Evolutionary conservation across 2,888 invertebrate genomes (phyloP), one percentile per base, ranked within the genome.

Genomic region (Amphimallon solstitiale): DNA sequence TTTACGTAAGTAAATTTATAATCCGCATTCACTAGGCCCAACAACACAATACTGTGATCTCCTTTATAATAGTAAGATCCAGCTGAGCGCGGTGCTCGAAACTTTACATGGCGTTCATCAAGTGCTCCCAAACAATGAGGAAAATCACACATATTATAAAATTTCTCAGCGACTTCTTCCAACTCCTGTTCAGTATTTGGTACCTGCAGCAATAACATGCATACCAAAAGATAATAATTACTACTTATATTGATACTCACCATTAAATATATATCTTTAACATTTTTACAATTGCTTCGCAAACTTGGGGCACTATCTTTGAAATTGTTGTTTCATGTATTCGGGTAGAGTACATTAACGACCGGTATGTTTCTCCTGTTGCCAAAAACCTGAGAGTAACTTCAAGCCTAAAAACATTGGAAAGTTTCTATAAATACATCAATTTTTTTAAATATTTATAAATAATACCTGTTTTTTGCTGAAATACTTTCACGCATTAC

Each of bases 81-180:
- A 5, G 46, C 54, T n/a, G 60, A 59, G 14, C 59, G 35, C 62
- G 67, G 60, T 61, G 67, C 29, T 65, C 62, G 64, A 54, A 71
- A 68, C 12, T 14, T 66, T n/a, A 70, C 68, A 35, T 70, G 71
- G 2, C 64, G 46, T 9, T 65, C 71, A 63, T 71, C 70, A 14
- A 71, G 38, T 2, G 72, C 70, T 3, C 72, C 71, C n/a, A 75
- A 7, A 40, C 71, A 70, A 66, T 76, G 60, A 12, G 74, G 73
- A 46, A 71, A 68, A 67, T 73, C 68, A 73, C 74, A 76, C 3
- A 29, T 1, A 9, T 17, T 43, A 23, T 54, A 2, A 54, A 61
- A 67, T 7, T 67, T 48, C 6, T 63, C 14, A 14, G 67, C 59
- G n/a, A 67, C 5, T 23, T 23, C 23, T 23, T 23, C 23, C 23